Evolutionary conservation across 2,797 vertebrate genomes (phyloP), one percentile per base, ranked within the genome.

Genomic region (Protosalanx chinensis): DNA sequence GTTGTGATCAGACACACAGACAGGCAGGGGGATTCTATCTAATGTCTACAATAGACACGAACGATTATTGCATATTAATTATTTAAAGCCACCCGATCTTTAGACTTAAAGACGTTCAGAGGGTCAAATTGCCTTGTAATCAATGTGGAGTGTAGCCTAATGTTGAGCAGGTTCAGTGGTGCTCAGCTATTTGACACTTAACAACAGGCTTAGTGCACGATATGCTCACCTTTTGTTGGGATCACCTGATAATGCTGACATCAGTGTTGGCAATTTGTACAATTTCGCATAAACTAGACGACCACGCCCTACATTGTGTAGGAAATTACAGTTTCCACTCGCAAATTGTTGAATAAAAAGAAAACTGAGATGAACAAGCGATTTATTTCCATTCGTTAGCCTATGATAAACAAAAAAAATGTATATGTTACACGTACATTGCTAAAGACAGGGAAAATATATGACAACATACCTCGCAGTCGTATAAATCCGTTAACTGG

Each of bases 401-500:
- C 41, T 37, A 37, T 29, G 16, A 53, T 53, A 53, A 6, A 65
- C 23, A 1, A 27, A 67, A 29, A 29, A 67, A 29, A 29, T 73
- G 71, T 49, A 49, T 3, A 37, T 41, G 37, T 58, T 23, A 8
- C 6, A n/a, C 15, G 51, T 56, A n/a, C 5, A 16, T n/a, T n/a
- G 51, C 51, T 18, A 56, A 56, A 46, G 41, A 46, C 10, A 46
- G 41, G 41, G 37, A 41, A 46, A 46, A 46, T 46, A 46, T 13
- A 60, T 60, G 10, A 60, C 20, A 3, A 72, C 80, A 68, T 90
- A 93, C 94, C 94, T 95, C 89, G 76, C 94, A 95, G 88, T 93
- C 94, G 78, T 95, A 95, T 20, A 95, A 93, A 88, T 88, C 91
- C 72, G 93, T 93, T 78, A 95, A 91, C 88, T 95, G 94, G 82